Percentiles rank a stretch among this genome's conserved stretches.
Evolutionary conservation across 2,797 vertebrate genomes (phyloP).

Genomic region (Vultur gryphus): DNA sequence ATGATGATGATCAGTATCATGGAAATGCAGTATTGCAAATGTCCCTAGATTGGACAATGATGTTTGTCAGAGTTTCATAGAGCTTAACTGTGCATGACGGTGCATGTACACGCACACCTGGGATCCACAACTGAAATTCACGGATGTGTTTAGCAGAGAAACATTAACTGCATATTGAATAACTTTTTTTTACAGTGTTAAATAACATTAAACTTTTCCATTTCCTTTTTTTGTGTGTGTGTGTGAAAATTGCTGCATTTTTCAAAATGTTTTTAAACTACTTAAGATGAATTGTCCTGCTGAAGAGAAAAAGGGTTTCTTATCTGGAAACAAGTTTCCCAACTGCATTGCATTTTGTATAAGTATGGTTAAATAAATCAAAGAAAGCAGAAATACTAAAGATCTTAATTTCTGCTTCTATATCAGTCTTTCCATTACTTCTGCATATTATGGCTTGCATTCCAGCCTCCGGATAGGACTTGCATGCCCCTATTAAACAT

Average conservation of each 20-base stretch:
- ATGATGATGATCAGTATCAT: neutral
- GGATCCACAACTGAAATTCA: neutral
- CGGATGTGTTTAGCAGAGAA: neutral
- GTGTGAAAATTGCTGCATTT: neutral
- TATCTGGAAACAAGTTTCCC: neutral
- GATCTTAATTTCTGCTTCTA: conserved; percentile 34
- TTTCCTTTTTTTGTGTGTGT: neutral
- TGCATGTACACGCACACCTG: neutral
- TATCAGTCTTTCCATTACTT: conserved; percentile 10
- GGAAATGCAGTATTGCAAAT: neutral
- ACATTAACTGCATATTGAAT: neutral
- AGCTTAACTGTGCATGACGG: neutral
- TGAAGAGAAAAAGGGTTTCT: neutral
- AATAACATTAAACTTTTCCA: neutral
- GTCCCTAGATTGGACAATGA: neutral
- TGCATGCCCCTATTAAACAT: conserved; percentile 10
- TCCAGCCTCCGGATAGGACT: conserved; percentile 17
- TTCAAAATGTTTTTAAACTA: neutral
- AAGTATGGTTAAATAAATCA: neutral
- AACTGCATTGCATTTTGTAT: neutral
- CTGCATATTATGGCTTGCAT: neutral
- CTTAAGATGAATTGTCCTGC: neutral
- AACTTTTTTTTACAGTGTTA: neutral
- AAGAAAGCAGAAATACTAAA: neutral
- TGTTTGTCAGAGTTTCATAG: neutral